Base-by-base conservation (phyloP, 2,113 vertebrate species). In the Chaetodon auriga region DNA sequence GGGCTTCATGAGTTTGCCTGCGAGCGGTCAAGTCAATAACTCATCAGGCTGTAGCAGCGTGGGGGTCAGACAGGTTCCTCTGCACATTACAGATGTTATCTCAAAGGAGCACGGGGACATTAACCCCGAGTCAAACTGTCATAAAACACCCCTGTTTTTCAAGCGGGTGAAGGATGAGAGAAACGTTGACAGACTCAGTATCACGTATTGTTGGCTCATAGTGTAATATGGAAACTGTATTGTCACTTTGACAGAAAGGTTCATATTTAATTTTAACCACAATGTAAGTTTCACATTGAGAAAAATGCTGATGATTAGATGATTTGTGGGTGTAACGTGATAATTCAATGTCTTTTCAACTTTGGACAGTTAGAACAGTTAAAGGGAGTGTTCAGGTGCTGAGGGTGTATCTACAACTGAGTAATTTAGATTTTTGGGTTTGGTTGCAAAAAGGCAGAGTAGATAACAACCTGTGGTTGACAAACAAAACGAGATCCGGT, bases 351-450 rank as follows among this genome's bases (percentile, higher is more conserved):
- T n/a, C 9, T 68, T 73, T 64, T 82, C n/a, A 36, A 7, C 51
- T n/a, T 77, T 76, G 85, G 69, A 84, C 92, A 90, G 92, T 94
- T 92, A 76, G 38, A 91, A 58, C 93, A 90, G 94, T 95, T 95
- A 76, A 73, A 92, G 91, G 87, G 87, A 89, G 89, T 87, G 75
- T 87, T 92, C 78, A 90, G 89, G 85, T 90, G 81, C 54, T 23
- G 41, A 84, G 92, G 95, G 94, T 85, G 93, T 89, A 85, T 88
- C 92, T 76, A 35, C 78, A 76, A 84, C 87, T 96, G 94, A 96
- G 87, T 95, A 95, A 95, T 95, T 94, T 86, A 82, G 90, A 89
- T 80, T 87, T 90, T 85, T 86, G 88, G 91, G 91, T 87, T 94
- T 80, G 93, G 93, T 46, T 87, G 62, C 55, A 74, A 72, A 90